phyloP scores from a whole-genome alignment of 2,888 invertebrate species.

The Chalcis sispes region DNA sequence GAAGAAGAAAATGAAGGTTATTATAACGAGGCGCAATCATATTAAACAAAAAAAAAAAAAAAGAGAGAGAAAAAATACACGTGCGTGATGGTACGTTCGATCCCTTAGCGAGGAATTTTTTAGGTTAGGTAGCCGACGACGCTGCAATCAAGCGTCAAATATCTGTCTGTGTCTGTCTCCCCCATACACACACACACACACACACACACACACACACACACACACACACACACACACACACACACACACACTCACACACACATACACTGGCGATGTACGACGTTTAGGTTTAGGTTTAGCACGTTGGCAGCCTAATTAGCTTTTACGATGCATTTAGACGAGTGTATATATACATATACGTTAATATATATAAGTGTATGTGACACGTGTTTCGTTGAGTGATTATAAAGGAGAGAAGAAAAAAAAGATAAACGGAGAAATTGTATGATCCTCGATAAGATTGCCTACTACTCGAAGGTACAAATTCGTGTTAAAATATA shows the following conservation, averaged over 20 bases:
- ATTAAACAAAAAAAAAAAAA: background rate
- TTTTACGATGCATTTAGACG: background rate
- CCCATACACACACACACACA: background rate
- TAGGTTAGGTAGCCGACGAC: conserved; percentile 25
- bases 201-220: background rate
- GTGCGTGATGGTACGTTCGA: conserved; percentile 31
- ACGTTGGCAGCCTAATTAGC: conserved; percentile 45
- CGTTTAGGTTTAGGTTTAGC: conserved; percentile 25
- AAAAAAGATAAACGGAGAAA: background rate
- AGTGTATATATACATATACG: background rate
- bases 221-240: background rate
- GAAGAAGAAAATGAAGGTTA: conserved; percentile 1
- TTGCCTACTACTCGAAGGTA: conserved; percentile 37
- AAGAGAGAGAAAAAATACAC: background rate
- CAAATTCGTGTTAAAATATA: conserved; percentile 45
- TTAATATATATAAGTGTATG: background rate
- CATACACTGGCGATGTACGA: conserved; percentile 13
- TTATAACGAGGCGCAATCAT: conserved; percentile 7
- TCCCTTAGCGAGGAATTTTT: conserved; percentile 45
- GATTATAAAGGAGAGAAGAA: background rate
- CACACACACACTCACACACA: background rate
- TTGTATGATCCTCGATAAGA: conserved; percentile 16
- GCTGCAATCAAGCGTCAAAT: too few species aligned
- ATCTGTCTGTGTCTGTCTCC: background rate
- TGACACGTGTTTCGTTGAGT: background rate